Evolutionary conservation across 2,113 vertebrate genomes (phyloP), one percentile per base, ranked within the genome.

Genomic region (Tychaedon coryphoeus): DNA sequence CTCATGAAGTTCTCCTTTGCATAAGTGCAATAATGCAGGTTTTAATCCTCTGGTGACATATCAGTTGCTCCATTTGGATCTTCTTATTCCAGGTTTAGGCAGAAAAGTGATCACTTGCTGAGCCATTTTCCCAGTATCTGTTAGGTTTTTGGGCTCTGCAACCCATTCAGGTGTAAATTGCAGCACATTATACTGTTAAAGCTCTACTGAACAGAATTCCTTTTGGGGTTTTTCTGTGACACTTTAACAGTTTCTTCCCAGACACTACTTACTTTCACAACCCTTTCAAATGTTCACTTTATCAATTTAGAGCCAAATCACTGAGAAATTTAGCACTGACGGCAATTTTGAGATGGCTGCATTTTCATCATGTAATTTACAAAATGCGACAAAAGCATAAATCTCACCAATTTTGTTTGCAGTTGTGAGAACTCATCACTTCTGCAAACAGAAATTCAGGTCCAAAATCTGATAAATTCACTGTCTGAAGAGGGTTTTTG

Each of bases 211-310:
- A 70, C 31, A 74, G 29, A 79, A 74, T 58, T 86, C 40, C 70
- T 74, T 56, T 38, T 2, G 19, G 66, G 53, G 2, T 14, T 75
- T 90, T 82, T 50, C 66, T 61, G 38, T 69, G 64, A 76, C 56
- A 43, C 19, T 79, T 92, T 18, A 48, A 50, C 62, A 62, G 70
- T 87, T 66, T 62, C 51, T 88, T 86, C 51, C 54, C 29, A 90
- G 88, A 58, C n/a, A 91, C 28, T 74, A 83, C 78, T 80, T 95
- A 67, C 43, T 53, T 88, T 74, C 81, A 94, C 36, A 86, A 76
- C 42, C 10, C 8, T 13, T 13, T 76, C 71, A n/a, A 50, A 70
- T 25, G 9, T 47, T 60, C 34, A 53, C 48, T 28, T 77, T 23
- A 81, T 12, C 86, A 76, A 87, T 86, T 56, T 36, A 64, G 28